Evolutionary conservation across 2,113 vertebrate genomes (phyloP).

Genomic region (Puntigrus tetrazona): DNA sequence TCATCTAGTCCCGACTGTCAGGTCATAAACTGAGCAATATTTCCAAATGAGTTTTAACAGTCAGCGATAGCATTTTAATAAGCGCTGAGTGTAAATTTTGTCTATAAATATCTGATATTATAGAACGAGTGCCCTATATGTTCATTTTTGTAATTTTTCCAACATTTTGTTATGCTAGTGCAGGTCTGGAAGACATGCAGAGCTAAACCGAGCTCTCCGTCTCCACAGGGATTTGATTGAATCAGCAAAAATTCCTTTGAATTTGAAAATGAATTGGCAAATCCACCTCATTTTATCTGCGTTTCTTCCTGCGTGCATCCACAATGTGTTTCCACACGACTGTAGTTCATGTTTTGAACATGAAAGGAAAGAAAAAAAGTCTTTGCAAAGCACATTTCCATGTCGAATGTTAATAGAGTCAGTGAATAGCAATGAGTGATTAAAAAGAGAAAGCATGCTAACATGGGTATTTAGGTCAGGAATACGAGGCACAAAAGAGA

Average conservation of each 20-base stretch:
- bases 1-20: background rate
- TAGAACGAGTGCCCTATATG: background rate
- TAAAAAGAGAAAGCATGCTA: background rate
- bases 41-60: background rate
- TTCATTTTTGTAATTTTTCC: background rate
- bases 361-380: constrained; percentile 11
- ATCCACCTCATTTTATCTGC: constrained; percentile 10
- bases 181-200: background rate
- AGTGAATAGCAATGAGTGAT: constrained; percentile 24
- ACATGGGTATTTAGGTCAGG: background rate
- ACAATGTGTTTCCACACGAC: background rate
- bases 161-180: background rate
- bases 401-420: background rate
- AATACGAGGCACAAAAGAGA: background rate
- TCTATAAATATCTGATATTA: background rate
- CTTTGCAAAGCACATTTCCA: constrained; percentile 28
- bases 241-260: constrained; percentile 37
- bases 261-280: constrained; percentile 19
- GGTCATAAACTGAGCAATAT: background rate
- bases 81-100: background rate
- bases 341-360: constrained; percentile 14
- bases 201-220: background rate
- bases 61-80: background rate
- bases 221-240: constrained; percentile 17
- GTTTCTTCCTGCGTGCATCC: background rate